phyloP scores from a whole-genome alignment of 2,888 invertebrate genomes.

The Dryococelus australis region DNA sequence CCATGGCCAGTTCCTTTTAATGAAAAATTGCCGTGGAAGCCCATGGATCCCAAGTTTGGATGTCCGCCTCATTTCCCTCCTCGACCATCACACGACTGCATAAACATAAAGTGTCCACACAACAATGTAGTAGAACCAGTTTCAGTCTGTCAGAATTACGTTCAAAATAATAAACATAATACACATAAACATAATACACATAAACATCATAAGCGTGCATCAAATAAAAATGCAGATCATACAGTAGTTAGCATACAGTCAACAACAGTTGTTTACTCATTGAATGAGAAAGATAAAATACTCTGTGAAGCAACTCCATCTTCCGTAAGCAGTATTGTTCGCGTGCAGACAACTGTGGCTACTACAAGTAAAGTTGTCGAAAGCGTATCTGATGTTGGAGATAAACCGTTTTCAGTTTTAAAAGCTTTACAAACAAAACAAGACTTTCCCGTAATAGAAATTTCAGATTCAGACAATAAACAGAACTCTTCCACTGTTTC shows the following conservation, averaged over 20 bases:
- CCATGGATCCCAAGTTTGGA: background rate
- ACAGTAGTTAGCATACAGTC: background rate
- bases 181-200: too few relatives aligned
- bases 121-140: background rate
- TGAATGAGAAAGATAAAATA: background rate
- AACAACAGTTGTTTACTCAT: constrained; percentile 7
- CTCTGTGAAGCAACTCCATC: background rate
- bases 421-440: background rate
- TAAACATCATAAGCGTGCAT: background rate
- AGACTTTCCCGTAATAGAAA: background rate
- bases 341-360: background rate
- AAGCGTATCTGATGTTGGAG: background rate
- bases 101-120: background rate
- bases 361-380: background rate
- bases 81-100: background rate
- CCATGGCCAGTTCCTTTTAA: constrained; percentile 2
- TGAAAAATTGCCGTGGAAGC: background rate
- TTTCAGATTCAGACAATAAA: background rate
- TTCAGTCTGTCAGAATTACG: background rate
- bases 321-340: background rate
- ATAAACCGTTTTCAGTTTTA: background rate
- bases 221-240: background rate
- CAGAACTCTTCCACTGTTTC: background rate
- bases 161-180: too few relatives aligned
- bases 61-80: constrained; percentile 7